phyloP scores from a whole-genome alignment of 2,888 invertebrate genomes.

The Gastracanthus pulcherrimus region DNA sequence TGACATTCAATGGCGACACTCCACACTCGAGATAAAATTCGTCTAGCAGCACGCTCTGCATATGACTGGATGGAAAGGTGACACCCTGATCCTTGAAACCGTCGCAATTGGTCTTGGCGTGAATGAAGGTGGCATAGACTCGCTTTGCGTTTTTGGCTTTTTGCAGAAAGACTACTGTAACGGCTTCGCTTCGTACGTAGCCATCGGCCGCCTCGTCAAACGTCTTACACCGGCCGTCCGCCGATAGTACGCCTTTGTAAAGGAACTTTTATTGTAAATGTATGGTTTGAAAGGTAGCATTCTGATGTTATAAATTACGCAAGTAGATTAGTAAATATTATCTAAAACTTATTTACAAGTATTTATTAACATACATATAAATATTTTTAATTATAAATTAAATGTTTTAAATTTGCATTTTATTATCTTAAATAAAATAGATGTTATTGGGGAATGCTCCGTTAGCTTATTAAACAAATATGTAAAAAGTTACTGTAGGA shows the following conservation, averaged over 20 bases:
- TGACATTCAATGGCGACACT: constrained; percentile 79
- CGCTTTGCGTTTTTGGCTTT: constrained; percentile 76
- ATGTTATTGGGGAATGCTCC: too few relatives aligned
- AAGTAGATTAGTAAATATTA: too few relatives aligned
- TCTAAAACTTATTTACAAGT: too few relatives aligned
- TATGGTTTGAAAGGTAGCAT: too few relatives aligned
- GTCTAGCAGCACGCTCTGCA: constrained; percentile 67
- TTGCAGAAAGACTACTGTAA: constrained; percentile 86
- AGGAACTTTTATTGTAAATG: too few relatives aligned
- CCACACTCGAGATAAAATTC: constrained; percentile 81
- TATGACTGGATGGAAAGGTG: constrained; percentile 58
- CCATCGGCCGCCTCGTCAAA: constrained; percentile 92
- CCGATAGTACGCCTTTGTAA: constrained; percentile 85
- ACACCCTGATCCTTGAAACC: constrained; percentile 73
- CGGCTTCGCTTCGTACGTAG: constrained; percentile 90
- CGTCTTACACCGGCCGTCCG: constrained; percentile 91
- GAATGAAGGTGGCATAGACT: constrained; percentile 82
- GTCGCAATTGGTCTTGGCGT: constrained; percentile 80
- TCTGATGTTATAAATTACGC: too few relatives aligned
- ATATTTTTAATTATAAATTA: too few relatives aligned
- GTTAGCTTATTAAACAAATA: too few relatives aligned
- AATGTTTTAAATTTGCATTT: too few relatives aligned
- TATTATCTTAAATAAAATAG: too few relatives aligned
- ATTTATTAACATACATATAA: too few relatives aligned
- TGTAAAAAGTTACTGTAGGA: too few relatives aligned